A percentile compares a stretch with the other conserved stretches of the same genome.
phyloP scores from a whole-genome alignment of 2,888 invertebrate species.

The Drosophila diplacantha region DNA sequence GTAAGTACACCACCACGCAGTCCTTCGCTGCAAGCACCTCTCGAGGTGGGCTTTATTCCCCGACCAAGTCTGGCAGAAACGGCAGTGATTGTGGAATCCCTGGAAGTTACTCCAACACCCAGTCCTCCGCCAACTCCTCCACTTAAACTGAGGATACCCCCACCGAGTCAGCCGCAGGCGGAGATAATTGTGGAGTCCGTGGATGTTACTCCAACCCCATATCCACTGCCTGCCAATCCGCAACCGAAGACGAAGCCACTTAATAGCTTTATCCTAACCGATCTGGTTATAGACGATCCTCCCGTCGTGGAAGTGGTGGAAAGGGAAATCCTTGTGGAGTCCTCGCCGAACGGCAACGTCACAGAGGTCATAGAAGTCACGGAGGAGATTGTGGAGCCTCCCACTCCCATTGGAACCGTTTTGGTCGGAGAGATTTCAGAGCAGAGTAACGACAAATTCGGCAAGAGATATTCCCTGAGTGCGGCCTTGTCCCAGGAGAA shows the following conservation, averaged over 20 bases:
- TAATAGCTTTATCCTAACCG: conserved; percentile 28
- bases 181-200: conserved; percentile 28
- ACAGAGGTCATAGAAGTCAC: conserved; percentile 20
- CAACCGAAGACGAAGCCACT: neutral
- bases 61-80: conserved; percentile 30
- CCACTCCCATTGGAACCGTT: conserved; percentile 14
- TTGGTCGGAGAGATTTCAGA: conserved; percentile 24
- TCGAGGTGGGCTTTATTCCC: conserved; percentile 11
- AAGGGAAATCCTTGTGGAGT: conserved; percentile 23
- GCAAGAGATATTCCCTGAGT: conserved; percentile 33
- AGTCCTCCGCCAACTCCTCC: conserved; percentile 23
- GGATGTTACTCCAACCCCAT: conserved; percentile 14
- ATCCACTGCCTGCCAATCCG: neutral
- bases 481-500: conserved; percentile 12
- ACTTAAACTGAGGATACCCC: conserved; percentile 4
- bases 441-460: conserved; percentile 30
- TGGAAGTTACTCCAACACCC: conserved; percentile 31
- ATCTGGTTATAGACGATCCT: conserved; percentile 20
- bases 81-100: conserved; percentile 26
- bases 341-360: neutral
- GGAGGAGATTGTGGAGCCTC: conserved; percentile 16
- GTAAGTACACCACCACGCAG: conserved; percentile 16
- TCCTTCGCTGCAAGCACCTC: conserved; percentile 5
- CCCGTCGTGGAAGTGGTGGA: conserved; percentile 23
- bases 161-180: neutral